Conservation (phyloP, 92 coral and sea anemone genomes). For the Umimayanthus kanabou region DNA sequence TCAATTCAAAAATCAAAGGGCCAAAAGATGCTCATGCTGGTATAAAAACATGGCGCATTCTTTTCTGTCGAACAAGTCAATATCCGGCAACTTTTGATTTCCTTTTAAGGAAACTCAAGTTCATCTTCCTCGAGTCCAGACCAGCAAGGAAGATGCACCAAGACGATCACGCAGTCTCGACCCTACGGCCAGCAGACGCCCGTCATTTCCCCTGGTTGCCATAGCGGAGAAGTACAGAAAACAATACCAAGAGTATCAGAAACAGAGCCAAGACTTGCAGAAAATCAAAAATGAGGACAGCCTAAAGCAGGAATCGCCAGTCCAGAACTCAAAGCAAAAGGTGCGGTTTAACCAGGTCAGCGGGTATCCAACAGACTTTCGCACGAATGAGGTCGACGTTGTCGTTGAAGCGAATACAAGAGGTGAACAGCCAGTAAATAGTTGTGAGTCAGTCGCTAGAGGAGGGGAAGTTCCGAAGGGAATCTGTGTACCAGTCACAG, state of each 20-base stretch:
- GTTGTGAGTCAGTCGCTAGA: background rate
- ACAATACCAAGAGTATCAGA: constrained; percentile 54
- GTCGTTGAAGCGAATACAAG: background rate
- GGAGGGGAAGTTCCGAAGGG: background rate
- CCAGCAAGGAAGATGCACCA: constrained; percentile 10
- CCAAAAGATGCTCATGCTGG: too few relatives aligned
- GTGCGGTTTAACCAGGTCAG: background rate
- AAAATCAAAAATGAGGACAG: background rate
- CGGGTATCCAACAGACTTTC: background rate
- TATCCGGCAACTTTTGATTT: background rate
- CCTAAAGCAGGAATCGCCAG: background rate
- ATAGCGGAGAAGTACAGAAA: constrained; percentile 77
- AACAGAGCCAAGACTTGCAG: background rate
- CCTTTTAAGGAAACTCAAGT: constrained; percentile 46
- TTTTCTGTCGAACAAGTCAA: background rate
- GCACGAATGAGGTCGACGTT: background rate
- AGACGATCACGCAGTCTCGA: constrained; percentile 35
- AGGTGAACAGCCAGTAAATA: background rate
- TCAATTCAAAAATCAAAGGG: too few relatives aligned
- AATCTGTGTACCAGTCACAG: background rate
- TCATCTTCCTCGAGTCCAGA: constrained; percentile 70
- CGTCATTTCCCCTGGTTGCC: constrained; percentile 62
- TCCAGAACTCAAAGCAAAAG: background rate
- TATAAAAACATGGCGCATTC: too few relatives aligned
- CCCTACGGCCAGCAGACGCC: constrained; percentile 24